Percentiles rank a stretch among this genome's conserved stretches.
Conservation (phyloP, 2,888 invertebrate species). For the Isotomurus palustris region DNA sequence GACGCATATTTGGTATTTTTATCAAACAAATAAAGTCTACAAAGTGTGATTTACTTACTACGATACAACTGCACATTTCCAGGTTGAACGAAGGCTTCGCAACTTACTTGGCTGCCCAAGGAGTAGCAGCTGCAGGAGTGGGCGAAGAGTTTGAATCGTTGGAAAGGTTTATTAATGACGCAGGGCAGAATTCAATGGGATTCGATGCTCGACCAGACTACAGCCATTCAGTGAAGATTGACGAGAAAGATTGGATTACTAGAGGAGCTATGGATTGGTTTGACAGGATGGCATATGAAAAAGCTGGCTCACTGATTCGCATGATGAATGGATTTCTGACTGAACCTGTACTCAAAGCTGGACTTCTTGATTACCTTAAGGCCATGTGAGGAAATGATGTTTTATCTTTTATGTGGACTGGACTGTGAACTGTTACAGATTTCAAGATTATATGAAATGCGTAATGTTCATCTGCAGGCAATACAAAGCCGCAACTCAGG, state of each 20-base stretch:
- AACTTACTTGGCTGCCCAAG: constrained; percentile 30
- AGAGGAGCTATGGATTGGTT: constrained; percentile 31
- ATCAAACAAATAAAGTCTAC: no score
- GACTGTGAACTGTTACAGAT: background rate
- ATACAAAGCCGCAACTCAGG: constrained; percentile 32
- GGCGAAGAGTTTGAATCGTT: constrained; percentile 33
- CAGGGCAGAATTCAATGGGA: constrained; percentile 32
- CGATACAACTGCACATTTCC: background rate
- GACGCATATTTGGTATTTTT: constrained; percentile 35
- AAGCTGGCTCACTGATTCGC: constrained; percentile 34
- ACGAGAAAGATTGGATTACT: constrained; percentile 22
- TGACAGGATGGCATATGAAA: constrained; percentile 37
- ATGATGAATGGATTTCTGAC: constrained; percentile 39
- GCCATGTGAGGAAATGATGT: constrained; percentile 9
- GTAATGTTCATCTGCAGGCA: constrained; percentile 15
- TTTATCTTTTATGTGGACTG: background rate
- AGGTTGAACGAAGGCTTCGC: constrained; percentile 33
- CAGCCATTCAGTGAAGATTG: constrained; percentile 37
- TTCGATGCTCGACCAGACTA: constrained; percentile 30
- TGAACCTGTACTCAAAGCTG: constrained; percentile 13
- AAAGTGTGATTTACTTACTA: no score
- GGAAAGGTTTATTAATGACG: constrained; percentile 33
- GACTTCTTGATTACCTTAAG: constrained; percentile 23
- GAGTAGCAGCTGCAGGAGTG: constrained; percentile 16
- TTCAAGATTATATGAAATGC: background rate